phyloP scores from a whole-genome alignment of 2,797 vertebrate genomes.

The Helostoma temminkii region DNA sequence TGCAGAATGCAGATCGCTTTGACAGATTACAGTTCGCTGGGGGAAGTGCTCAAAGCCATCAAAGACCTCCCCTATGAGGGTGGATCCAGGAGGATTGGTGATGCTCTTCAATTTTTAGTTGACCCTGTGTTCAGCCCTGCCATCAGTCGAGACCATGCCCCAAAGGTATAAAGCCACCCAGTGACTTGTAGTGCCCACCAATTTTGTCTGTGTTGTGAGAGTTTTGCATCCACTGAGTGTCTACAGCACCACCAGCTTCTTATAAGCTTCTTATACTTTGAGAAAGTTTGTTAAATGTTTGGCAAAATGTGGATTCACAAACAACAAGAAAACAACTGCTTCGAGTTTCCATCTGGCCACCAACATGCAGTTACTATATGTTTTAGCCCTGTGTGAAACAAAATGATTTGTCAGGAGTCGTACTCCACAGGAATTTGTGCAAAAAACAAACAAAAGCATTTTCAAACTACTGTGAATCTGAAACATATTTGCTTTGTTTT shows the following conservation, averaged over 20 bases:
- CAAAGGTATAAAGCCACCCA: conserved; percentile 83
- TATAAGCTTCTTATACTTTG: neutral
- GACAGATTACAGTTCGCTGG: conserved; percentile 83
- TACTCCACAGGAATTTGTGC: conserved; percentile 30
- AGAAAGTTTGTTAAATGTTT: conserved; percentile 14
- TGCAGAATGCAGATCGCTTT: conserved; percentile 86
- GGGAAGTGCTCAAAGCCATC: conserved; percentile 82
- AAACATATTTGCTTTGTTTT: conserved; percentile 12
- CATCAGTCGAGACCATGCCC: conserved; percentile 82
- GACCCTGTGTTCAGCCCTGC: conserved; percentile 80
- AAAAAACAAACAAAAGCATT: conserved; percentile 46
- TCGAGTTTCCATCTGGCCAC: conserved; percentile 32
- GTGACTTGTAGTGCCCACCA: neutral
- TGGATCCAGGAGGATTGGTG: conserved; percentile 82
- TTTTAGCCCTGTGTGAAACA: conserved; percentile 31
- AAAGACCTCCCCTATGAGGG: conserved; percentile 82
- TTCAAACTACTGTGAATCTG: conserved; percentile 32
- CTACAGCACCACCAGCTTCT: neutral
- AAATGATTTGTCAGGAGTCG: conserved; percentile 46
- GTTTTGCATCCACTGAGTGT: neutral
- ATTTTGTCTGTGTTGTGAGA: neutral
- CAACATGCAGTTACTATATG: conserved; percentile 11
- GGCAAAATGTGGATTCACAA: conserved; percentile 18
- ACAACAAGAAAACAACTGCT: conserved; percentile 7
- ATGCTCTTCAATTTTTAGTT: conserved; percentile 85